Evolutionary conservation across 2,888 invertebrate genomes (phyloP).

Genomic region (Sphinx pinastri): DNA sequence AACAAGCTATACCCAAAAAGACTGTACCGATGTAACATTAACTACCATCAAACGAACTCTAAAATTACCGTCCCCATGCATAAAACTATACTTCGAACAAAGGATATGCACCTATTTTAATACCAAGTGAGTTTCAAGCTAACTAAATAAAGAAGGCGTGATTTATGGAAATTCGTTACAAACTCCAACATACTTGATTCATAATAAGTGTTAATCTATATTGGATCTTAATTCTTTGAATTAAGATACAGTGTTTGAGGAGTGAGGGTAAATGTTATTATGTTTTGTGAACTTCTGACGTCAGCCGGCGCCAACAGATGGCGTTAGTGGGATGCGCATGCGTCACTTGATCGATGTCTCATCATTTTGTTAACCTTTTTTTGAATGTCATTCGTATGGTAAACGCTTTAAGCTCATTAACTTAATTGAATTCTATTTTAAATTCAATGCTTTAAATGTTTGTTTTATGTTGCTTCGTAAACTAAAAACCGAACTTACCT

Average conservation of each 20-base stretch:
- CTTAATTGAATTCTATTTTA: not conserved
- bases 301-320: conserved; percentile 60
- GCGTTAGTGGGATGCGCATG: conserved; percentile 52
- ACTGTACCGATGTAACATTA: conserved; percentile 10
- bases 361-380: conserved; percentile 52
- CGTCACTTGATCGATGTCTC: conserved; percentile 57
- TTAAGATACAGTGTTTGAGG: not conserved
- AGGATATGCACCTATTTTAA: conserved; percentile 37
- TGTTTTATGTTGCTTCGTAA: not conserved
- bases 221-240: not conserved
- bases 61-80: conserved; percentile 27
- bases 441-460: not conserved
- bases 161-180: conserved; percentile 37
- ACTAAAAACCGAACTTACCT: not conserved
- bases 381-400: conserved; percentile 31
- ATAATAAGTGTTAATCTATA: conserved; percentile 26
- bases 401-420: conserved; percentile 1
- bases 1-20: conserved; percentile 12
- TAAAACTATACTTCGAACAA: conserved; percentile 34
- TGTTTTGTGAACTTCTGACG: conserved; percentile 41
- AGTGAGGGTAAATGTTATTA: not conserved
- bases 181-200: conserved; percentile 23
- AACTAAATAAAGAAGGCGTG: conserved; percentile 44
- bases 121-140: conserved; percentile 40
- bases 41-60: conserved; percentile 21